A percentile compares a stretch with the other conserved stretches of the same genome.
These are phyloP conservation scores for Neolamprologus toae DNA, from an alignment of 2,113 vertebrate genomes.

Conservation along the genomic window DNA sequence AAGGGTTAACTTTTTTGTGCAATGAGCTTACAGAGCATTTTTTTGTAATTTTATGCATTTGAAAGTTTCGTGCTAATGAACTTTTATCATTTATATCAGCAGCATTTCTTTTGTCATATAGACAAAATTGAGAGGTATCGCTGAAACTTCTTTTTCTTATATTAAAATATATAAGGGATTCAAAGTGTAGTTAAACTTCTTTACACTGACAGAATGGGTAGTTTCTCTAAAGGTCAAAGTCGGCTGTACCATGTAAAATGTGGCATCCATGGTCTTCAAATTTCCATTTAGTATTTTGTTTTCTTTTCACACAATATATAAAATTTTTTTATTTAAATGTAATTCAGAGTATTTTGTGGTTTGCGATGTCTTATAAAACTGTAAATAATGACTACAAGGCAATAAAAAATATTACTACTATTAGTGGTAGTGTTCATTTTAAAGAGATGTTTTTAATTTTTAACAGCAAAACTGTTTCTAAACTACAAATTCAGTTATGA, in stretches of 20 bases:
- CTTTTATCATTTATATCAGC: fast-evolving
- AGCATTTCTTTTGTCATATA: neutral
- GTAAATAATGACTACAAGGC: neutral
- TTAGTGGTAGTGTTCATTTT: neutral
- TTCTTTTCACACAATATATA: neutral
- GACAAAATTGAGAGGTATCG: neutral
- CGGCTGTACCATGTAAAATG: neutral
- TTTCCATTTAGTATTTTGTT: neutral
- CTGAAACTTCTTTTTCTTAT: neutral
- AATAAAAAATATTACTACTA: neutral
- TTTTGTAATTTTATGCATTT: neutral
- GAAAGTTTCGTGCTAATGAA: fast-evolving
- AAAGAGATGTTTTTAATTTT: neutral
- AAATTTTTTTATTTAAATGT: neutral
- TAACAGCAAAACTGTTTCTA: neutral
- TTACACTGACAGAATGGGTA: neutral
- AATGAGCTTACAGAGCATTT: neutral
- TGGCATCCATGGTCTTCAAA: neutral
- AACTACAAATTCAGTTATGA: neutral
- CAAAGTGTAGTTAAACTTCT: neutral
- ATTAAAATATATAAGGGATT: neutral
- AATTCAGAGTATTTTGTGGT: neutral
- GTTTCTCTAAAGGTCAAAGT: neutral
- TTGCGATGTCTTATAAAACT: neutral
- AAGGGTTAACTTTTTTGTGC: neutral